Percentiles rank a stretch among this genome's conserved stretches.
These are phyloP conservation scores for Malthinus flaveolus DNA, from an alignment of 2,888 invertebrate species.

Conservation along the genomic window DNA sequence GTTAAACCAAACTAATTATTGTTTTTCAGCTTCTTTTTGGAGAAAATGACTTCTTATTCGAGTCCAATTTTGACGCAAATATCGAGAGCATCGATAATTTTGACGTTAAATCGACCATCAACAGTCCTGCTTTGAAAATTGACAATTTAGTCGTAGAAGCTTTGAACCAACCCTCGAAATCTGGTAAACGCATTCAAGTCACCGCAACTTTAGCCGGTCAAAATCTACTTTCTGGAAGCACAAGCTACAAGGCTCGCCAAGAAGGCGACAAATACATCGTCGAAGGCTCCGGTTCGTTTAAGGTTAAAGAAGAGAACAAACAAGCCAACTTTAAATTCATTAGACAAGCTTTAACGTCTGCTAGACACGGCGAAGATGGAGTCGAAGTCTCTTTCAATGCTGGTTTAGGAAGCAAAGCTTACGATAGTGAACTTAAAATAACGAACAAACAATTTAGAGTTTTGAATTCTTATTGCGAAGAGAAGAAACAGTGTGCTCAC, in stretches of 20 bases:
- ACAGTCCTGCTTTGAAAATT: slow-evolving; percentile 66
- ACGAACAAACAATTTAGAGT: slow-evolving; percentile 74
- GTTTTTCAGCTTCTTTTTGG: slow-evolving; percentile 22
- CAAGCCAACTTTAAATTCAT: slow-evolving; percentile 76
- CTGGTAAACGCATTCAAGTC: slow-evolving; percentile 66
- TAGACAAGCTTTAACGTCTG: slow-evolving; percentile 60
- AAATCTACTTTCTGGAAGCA: slow-evolving; percentile 71
- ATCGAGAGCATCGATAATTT: slow-evolving; percentile 68
- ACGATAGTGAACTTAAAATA: slow-evolving; percentile 70
- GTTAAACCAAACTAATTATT: neutral
- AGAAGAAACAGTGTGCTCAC: slow-evolving; percentile 77
- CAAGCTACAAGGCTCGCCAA: slow-evolving; percentile 70
- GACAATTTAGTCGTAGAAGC: slow-evolving; percentile 69
- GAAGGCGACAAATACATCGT: slow-evolving; percentile 72
- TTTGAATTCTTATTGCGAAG: slow-evolving; percentile 74
- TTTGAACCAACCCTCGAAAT: slow-evolving; percentile 63
- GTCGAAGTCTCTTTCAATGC: slow-evolving; percentile 69
- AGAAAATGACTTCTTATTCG: slow-evolving; percentile 56
- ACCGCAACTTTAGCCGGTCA: slow-evolving; percentile 66
- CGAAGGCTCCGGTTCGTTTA: slow-evolving; percentile 75
- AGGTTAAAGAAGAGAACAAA: slow-evolving; percentile 68
- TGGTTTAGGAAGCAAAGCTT: slow-evolving; percentile 69
- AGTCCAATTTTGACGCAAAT: slow-evolving; percentile 60
- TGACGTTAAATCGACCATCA: slow-evolving; percentile 61
- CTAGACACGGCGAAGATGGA: slow-evolving; percentile 70